Percentiles rank a stretch among this genome's conserved stretches.
phyloP scores from a whole-genome alignment of 2,113 vertebrate species.

The Calyptommatus sinebrachiatus region DNA sequence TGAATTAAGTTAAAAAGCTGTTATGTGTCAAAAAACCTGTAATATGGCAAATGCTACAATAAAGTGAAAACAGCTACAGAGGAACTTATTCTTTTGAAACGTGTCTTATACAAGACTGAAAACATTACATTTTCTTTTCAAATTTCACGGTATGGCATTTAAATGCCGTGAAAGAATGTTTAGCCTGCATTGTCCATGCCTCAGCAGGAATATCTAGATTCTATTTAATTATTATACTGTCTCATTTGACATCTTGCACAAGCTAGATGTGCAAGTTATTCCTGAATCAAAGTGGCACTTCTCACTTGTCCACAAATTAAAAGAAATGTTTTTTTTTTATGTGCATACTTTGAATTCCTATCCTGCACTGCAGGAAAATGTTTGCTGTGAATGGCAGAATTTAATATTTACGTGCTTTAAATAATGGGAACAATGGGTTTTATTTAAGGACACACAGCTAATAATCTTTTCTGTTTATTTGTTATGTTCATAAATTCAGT shows the following conservation, averaged over 20 bases:
- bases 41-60: background rate
- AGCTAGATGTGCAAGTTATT: conserved; percentile 17
- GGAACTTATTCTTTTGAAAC: background rate
- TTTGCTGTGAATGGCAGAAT: conserved; percentile 60
- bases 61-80: background rate
- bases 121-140: background rate
- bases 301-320: conserved; percentile 63
- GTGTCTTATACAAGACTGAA: background rate
- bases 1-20: conserved; percentile 9
- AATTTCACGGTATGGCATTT: background rate
- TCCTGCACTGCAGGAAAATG: conserved; percentile 81
- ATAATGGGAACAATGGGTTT: conserved; percentile 42
- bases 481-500: too few relatives aligned
- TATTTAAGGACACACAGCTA: conserved; percentile 11
- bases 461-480: background rate
- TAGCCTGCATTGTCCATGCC: conserved; percentile 2
- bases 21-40: background rate
- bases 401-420: conserved; percentile 47
- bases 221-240: conserved; percentile 18
- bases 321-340: conserved; percentile 60
- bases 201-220: conserved; percentile 27
- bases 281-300: conserved; percentile 39
- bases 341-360: conserved; percentile 85
- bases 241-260: conserved; percentile 38
- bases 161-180: background rate